phyloP scores from a whole-genome alignment of 2,888 invertebrate species.

The Epinotia brunnichana region DNA sequence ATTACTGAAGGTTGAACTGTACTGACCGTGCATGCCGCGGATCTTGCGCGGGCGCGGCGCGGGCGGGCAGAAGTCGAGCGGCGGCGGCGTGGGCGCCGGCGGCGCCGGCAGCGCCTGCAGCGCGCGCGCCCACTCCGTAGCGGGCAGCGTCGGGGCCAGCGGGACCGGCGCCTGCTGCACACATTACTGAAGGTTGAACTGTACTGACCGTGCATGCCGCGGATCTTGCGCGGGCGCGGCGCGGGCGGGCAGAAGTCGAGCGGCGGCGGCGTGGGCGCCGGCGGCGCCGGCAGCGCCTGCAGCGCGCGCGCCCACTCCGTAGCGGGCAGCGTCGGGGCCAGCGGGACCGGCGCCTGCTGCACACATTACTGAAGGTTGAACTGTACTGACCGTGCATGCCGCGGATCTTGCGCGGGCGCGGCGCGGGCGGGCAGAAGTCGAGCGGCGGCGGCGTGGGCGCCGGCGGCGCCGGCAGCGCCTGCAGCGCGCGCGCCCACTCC shows the following conservation, averaged over 20 bases:
- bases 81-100: constrained; percentile 70
- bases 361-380: too few species aligned
- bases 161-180: neutral
- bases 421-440: constrained; percentile 70
- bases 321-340: constrained; percentile 45
- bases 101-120: constrained; percentile 71
- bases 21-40: constrained; percentile 75
- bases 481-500: constrained; percentile 73
- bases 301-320: constrained; percentile 73
- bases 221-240: constrained; percentile 71
- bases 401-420: constrained; percentile 71
- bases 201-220: constrained; percentile 74
- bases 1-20: too few species aligned
- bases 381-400: constrained; percentile 73
- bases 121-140: constrained; percentile 71
- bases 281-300: constrained; percentile 71
- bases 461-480: constrained; percentile 72
- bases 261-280: constrained; percentile 68
- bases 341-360: neutral
- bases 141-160: constrained; percentile 41
- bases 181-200: too few species aligned
- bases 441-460: constrained; percentile 68
- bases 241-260: constrained; percentile 70
- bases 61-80: constrained; percentile 68
- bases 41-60: constrained; percentile 73